A percentile compares a stretch with the other conserved stretches of the same genome.
phyloP scores from a whole-genome alignment of 2,888 invertebrate species.

The Prosopocoilus inquinatus region DNA sequence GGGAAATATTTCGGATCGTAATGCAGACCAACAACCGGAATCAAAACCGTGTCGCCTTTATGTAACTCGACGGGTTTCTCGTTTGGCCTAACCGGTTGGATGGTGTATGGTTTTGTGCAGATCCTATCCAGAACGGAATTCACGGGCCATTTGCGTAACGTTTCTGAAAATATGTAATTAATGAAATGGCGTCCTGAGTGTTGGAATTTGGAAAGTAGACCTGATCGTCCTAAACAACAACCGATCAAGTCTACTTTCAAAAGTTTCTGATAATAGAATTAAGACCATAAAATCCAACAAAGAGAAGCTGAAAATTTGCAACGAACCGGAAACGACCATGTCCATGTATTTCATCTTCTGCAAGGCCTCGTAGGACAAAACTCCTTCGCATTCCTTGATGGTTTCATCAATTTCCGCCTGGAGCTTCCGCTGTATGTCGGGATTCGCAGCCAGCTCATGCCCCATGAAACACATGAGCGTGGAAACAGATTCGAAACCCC shows the following conservation, averaged over 20 bases:
- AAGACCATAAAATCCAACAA: no score
- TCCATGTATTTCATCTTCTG: conserved; percentile 58
- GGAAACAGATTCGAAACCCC: conserved; percentile 55
- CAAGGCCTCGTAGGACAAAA: conserved; percentile 53
- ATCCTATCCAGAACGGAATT: conserved; percentile 49
- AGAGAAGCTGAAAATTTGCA: no score
- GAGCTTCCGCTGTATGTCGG: conserved; percentile 58
- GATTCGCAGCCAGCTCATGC: conserved; percentile 59
- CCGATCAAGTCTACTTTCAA: no score
- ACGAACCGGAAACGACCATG: conserved; percentile 56
- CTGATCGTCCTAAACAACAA: no score
- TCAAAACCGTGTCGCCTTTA: conserved; percentile 39
- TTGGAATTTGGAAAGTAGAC: no score
- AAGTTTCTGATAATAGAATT: no score
- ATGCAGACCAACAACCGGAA: conserved; percentile 49
- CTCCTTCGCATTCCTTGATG: conserved; percentile 32
- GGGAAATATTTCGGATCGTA: conserved; percentile 47
- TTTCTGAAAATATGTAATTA: conserved; percentile 41
- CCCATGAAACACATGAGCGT: conserved; percentile 53
- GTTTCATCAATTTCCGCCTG: conserved; percentile 55
- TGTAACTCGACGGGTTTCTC: conserved; percentile 28
- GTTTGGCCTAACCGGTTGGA: conserved; percentile 26
- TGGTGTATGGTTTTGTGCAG: conserved; percentile 54
- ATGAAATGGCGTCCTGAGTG: no score
- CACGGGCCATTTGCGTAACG: conserved; percentile 53